Percentiles rank a stretch among this genome's conserved stretches.
Evolutionary conservation across 2,113 vertebrate species (phyloP).

Genomic region (Chamaetylas fuelleborni): DNA sequence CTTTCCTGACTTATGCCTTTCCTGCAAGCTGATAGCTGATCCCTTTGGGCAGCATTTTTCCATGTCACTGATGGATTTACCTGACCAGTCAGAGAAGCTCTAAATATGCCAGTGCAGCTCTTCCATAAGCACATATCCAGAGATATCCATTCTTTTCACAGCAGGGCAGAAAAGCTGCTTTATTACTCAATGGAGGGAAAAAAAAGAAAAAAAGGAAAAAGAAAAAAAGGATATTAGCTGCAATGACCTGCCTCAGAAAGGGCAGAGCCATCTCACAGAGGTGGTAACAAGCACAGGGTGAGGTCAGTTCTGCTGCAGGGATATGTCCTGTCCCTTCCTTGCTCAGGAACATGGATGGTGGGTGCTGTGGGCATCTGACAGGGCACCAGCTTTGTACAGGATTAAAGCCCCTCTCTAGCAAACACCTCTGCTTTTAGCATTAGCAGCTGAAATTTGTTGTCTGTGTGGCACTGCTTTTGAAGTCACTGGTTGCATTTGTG

Average conservation of each 20-base stretch:
- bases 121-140: neutral
- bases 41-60: neutral
- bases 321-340: neutral
- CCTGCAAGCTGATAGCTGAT: neutral
- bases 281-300: neutral
- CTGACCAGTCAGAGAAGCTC: neutral
- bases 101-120: neutral
- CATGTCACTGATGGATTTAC: conserved; percentile 7
- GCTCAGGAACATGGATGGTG: neutral
- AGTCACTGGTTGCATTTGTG: neutral
- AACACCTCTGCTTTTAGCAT: neutral
- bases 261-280: neutral
- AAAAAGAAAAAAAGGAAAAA: rapidly evolving
- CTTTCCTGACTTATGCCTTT: neutral
- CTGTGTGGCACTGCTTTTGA: neutral
- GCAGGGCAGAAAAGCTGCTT: neutral
- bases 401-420: neutral
- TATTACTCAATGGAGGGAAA: neutral
- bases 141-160: neutral
- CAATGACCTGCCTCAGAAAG: neutral
- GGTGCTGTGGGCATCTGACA: neutral
- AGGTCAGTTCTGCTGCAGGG: neutral
- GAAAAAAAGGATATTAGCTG: neutral
- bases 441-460: neutral
- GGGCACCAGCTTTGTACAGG: neutral